Base-by-base conservation (phyloP, 1,140 invertebrate genomes). In the Aphelenchoides besseyi region DNA sequence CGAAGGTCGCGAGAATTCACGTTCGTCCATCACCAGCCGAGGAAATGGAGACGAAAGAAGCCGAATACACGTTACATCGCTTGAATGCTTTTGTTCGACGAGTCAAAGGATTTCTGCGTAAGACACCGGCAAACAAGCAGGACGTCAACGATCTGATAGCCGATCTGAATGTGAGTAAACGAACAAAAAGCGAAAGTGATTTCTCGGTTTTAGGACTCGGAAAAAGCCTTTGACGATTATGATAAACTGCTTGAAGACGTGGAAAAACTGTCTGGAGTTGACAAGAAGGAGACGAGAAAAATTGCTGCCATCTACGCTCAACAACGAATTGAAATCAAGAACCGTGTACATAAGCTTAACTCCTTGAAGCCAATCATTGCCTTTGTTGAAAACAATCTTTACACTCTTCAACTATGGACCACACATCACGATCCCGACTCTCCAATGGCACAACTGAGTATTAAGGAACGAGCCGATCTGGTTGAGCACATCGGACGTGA, bases 381-480 rank as follows among this genome's bases (percentile, higher is more conserved):
- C 3, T 72, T 54, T 16, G 48, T 59, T n/a, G 73, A 74, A 53
- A 77, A 63, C 23, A 26, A 61, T n/a, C n/a, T 74, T n/a, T n/a
- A 18, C 12, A 68, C 55, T 23, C 33, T 74, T 53, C 55, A 79
- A 33, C 28, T 59, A 5, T 75, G 74, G 74, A 63, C 54, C 16
- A n/a, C 32, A 1, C 48, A 62, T 33, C 76, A 75, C 37, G 76
- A 79, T 9, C 54, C 71, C 1, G 71, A 67, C 28, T 75, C 74
- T 0, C 64, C 79, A 29, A 69, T 75, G 74, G 74, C 59, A 23
- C 8, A 57, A 26, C 29, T 55, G 0, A 23, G 3, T 1, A 33
- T 36, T 12, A 16, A 35, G 29, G 73, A 75, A 66, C 76, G 74
- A 29, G 68, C 68, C 36, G 55, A 75, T n/a, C 23, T 79, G n/a